Evolutionary conservation across 2,797 vertebrate species (phyloP), one percentile per base, ranked within the genome.

Genomic region (Crenichthys baileyi): DNA sequence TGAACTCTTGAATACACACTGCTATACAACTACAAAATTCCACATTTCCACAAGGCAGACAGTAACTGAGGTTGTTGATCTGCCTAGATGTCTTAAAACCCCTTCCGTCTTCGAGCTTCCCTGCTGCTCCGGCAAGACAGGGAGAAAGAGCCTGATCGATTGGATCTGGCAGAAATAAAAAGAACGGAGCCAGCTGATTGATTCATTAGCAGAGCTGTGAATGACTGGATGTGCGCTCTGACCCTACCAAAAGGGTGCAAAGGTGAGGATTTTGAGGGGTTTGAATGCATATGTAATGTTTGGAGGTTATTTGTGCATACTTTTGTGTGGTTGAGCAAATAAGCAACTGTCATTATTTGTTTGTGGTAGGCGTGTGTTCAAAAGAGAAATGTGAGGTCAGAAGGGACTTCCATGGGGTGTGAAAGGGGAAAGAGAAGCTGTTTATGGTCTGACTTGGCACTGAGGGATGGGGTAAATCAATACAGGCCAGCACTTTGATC

Each of bases 151-250:
- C 78, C 90, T 94, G 94, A 94, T 94, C 93, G 83, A 95, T 95
- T 82, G 85, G 78, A 51, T 83, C 87, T 94, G 95, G 94, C 93
- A 94, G 93, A 87, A 88, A 71, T 65, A 71, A 92, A 91, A 92
- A 90, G 88, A 92, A 94, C 91, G 89, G 90, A 91, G 93, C 85
- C 91, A 88, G 90, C 91, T 90, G 91, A 94, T 93, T 93, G 93
- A 94, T 94, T 94, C 91, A 94, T 94, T 91, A 92, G 88, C 77
- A 80, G 83, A 75, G 77, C 78, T 72, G 72, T 29, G 81, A 83
- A 84, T 78, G 83, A 80, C 80, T 76, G 81, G 72, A 86, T 70
- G 80, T 55, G 68, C 73, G 77, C 75, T 77, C 73, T 90, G 90
- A 91, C 91, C 88, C 85, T 74, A 76, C 71, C 8, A 88, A 80